These are phyloP conservation scores for Atrichornis clamosus DNA, from an alignment of 2,113 vertebrate species.

Conservation along the genomic window DNA sequence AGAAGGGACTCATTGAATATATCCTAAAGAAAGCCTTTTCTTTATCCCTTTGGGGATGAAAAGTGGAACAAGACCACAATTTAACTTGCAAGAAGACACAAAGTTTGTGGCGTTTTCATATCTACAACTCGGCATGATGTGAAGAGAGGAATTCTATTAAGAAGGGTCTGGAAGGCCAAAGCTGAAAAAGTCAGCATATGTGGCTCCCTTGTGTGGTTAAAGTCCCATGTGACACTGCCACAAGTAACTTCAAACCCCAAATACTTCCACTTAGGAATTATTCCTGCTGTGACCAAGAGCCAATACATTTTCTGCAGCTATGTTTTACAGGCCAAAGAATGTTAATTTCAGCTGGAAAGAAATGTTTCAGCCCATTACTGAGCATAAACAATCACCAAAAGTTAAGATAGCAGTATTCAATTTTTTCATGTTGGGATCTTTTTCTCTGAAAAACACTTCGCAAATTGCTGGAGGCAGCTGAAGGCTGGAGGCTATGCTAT, in stretches of 20 bases:
- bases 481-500: not conserved
- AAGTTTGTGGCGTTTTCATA: not conserved
- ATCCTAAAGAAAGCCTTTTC: not conserved
- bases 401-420: not conserved
- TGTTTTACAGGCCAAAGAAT: not conserved
- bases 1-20: constrained; percentile 30
- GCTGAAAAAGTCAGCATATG: not conserved
- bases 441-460: not conserved
- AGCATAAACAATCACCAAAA: not conserved
- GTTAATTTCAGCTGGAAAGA: not conserved
- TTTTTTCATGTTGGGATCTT: not conserved
- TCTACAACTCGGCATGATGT: not conserved
- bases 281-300: not conserved
- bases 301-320: not conserved
- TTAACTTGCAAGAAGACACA: constrained; percentile 15
- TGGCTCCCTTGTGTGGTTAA: not conserved
- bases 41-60: not conserved
- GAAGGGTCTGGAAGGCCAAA: not conserved
- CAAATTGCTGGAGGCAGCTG: not conserved
- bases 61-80: constrained; percentile 12
- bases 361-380: not conserved
- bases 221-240: not conserved
- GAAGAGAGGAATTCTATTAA: not conserved
- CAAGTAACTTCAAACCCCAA: not conserved
- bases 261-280: not conserved